Percentiles rank a stretch among this genome's conserved stretches.
phyloP scores from a whole-genome alignment of 2,797 vertebrate species.

The Chiloscyllium punctatum region DNA sequence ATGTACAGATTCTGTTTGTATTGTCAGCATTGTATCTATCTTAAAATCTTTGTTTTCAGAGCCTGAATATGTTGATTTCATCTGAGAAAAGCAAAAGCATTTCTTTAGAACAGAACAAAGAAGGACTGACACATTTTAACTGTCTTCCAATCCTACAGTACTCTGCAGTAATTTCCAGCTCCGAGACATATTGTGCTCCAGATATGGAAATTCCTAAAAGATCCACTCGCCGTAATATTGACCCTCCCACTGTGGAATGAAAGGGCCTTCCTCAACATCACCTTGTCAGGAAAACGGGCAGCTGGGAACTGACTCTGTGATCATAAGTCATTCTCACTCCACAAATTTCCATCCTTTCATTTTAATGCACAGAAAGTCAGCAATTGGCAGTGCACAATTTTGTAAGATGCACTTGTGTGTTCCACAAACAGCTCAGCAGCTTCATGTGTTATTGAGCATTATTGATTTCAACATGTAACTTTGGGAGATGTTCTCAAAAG shows the following conservation, averaged over 20 bases:
- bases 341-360: not conserved
- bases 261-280: not conserved
- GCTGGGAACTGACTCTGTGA: not conserved
- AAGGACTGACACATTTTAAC: not conserved
- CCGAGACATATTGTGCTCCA: not conserved
- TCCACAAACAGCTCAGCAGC: not conserved
- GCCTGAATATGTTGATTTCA: conserved; percentile 46
- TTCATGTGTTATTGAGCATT: not conserved
- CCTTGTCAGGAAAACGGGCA: not conserved
- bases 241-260: not conserved
- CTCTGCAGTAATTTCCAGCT: too few species aligned
- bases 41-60: conserved; percentile 59
- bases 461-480: not conserved
- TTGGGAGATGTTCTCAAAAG: not conserved
- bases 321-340: not conserved
- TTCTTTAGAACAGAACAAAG: not conserved
- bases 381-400: not conserved
- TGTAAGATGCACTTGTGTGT: not conserved
- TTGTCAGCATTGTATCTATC: conserved; percentile 50
- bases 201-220: not conserved
- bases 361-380: not conserved
- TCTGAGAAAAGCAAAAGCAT: conserved; percentile 46
- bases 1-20: conserved; percentile 46
- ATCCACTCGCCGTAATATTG: not conserved
- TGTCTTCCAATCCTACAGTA: not conserved